Conservation (phyloP, 2,797 vertebrate species). For the Champsocephalus esox region DNA sequence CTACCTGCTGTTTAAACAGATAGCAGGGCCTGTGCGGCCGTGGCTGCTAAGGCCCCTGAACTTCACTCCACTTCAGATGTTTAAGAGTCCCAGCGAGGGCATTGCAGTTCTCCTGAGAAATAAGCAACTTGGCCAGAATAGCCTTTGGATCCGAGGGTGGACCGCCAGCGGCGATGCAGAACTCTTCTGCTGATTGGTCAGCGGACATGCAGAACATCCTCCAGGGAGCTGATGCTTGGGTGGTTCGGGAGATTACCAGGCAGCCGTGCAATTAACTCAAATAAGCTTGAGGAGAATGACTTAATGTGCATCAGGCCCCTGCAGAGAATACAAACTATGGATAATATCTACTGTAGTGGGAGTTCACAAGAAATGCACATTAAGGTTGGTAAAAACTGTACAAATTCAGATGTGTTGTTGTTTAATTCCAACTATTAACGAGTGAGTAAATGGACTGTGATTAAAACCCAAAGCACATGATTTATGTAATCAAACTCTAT, state of each 20-base stretch:
- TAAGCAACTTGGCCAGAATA: conserved; percentile 82
- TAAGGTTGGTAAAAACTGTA: background rate
- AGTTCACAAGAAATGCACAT: conserved; percentile 18
- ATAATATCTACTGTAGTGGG: conserved; percentile 28
- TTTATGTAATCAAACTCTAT: background rate
- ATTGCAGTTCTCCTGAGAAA: conserved; percentile 73
- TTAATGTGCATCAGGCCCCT: conserved; percentile 65
- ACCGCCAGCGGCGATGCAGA: conserved; percentile 68
- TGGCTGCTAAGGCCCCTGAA: conserved; percentile 66
- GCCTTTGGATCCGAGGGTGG: conserved; percentile 75
- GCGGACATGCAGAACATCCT: conserved; percentile 61
- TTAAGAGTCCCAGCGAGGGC: conserved; percentile 75
- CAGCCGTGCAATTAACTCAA: conserved; percentile 71
- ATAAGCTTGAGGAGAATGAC: conserved; percentile 69
- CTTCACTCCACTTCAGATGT: conserved; percentile 76
- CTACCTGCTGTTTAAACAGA: conserved; percentile 86
- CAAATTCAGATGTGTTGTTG: background rate
- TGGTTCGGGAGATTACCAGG: conserved; percentile 74
- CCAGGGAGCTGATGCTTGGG: conserved; percentile 74
- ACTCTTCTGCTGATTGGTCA: conserved; percentile 65
- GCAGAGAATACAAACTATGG: conserved; percentile 43
- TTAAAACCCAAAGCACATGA: background rate
- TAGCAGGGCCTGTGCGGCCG: conserved; percentile 69
- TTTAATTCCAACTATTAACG: background rate
- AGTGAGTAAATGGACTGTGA: background rate